Percentiles rank a stretch among this genome's conserved stretches.
Conservation (phyloP, 2,113 vertebrate species). For the Chionomys nivalis region DNA sequence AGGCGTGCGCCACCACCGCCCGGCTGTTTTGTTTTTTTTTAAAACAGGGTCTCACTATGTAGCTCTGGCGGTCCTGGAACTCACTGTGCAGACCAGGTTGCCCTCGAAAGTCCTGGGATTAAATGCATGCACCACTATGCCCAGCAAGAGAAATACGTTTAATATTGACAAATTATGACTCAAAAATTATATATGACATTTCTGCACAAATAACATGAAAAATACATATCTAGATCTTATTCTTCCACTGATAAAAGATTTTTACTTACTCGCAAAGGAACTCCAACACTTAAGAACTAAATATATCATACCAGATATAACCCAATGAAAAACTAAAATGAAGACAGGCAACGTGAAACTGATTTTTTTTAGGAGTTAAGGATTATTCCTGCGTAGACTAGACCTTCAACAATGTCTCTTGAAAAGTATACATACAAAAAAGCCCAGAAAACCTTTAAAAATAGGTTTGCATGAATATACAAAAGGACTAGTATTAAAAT, state of each 20-base stretch:
- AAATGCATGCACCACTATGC: neutral
- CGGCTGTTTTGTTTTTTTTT: neutral
- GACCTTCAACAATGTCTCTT: slow-evolving; percentile 41
- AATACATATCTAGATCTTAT: slow-evolving; percentile 24
- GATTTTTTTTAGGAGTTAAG: slow-evolving; percentile 21
- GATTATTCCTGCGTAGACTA: slow-evolving; percentile 62
- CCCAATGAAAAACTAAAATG: slow-evolving; percentile 41
- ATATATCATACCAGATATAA: neutral
- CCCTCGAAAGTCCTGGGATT: neutral
- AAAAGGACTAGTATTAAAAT: slow-evolving; percentile 78
- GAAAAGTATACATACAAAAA: neutral
- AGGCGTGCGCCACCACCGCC: too few relatives aligned
- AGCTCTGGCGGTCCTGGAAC: neutral
- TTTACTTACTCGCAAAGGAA: neutral
- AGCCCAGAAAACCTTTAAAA: neutral
- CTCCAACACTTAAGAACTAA: slow-evolving; percentile 56
- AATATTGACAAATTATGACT: slow-evolving; percentile 45
- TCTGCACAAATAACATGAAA: slow-evolving; percentile 51
- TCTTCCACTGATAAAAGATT: slow-evolving; percentile 3
- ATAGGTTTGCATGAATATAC: slow-evolving; percentile 65
- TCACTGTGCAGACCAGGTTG: neutral
- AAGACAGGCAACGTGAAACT: slow-evolving; percentile 34
- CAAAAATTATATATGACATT: slow-evolving; percentile 41
- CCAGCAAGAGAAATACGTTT: neutral
- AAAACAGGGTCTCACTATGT: neutral